Evolutionary conservation across 2,113 vertebrate genomes (phyloP), one percentile per base, ranked within the genome.

Genomic region (Brachyistius frenatus): DNA sequence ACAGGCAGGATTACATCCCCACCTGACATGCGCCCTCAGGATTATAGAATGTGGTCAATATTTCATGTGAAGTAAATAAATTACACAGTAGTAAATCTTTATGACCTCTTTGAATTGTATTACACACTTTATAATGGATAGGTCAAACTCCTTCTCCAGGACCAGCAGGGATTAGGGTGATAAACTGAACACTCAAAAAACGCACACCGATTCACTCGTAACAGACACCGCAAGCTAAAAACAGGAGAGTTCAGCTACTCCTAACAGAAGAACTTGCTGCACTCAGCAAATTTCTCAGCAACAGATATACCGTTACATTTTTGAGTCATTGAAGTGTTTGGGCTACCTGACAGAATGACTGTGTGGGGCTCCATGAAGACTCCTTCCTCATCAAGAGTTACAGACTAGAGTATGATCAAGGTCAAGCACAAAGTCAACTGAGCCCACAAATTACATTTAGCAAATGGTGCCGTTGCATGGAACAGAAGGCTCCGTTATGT

Each of bases 31-130:
- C 5, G 47, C 57, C 67, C 35, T 30, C 11, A 3, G 31, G 53
- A 76, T 76, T 44, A 73, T 4, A 62, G 37, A 47, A 23, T 6
- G 35, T 30, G 33, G 56, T 68, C 50, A 62, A 77, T 54, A 83
- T 55, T 64, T 72, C 37, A 72, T 62, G 41, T 69, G 33, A 36
- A 55, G 46, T 35, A 47, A 78, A 70, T 65, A 36, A 31, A 69
- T 56, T 57, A 73, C 16, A 46, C 4, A 41, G 39, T 13, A 5
- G 2, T 15, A 70, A 60, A 73, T 53, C 8, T 63, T 39, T 10
- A 49, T 41, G 3, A 14, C n/a, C 46, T 67, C 4, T 54, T 67
- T 31, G 6, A 3, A 13, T 39, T 49, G 33, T 14, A 1, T 54
- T 47, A 5, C 33, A 67, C 5, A 56, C 49, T 23, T 46, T 41